These are phyloP conservation scores for Drosophila jambulina DNA, from an alignment of 1,140 invertebrate genomes.

Conservation along the genomic window DNA sequence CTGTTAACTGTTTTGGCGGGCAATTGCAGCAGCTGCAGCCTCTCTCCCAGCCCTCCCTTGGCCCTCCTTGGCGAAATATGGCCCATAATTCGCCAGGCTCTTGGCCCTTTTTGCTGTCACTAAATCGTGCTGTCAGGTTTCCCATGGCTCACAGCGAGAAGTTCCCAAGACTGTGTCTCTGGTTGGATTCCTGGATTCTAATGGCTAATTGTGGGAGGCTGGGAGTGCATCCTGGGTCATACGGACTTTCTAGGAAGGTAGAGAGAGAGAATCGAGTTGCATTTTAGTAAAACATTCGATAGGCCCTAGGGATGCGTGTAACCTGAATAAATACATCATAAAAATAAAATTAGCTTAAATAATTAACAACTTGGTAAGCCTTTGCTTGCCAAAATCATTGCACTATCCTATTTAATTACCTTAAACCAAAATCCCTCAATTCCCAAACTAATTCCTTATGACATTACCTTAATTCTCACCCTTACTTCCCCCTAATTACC, in stretches of 20 bases:
- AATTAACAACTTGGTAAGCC: neutral
- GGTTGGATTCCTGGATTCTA: slow-evolving; percentile 15
- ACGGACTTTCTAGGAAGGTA: neutral
- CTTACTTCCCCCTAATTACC: neutral
- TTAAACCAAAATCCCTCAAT: neutral
- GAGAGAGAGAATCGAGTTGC: too few relatives aligned
- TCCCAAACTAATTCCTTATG: neutral
- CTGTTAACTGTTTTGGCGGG: slow-evolving; percentile 37
- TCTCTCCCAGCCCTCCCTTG: neutral
- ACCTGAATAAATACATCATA: neutral
- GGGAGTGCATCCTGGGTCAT: neutral
- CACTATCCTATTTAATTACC: neutral
- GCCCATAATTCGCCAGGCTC: slow-evolving; percentile 31
- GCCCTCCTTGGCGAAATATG: slow-evolving; percentile 26
- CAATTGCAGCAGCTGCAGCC: slow-evolving; percentile 49
- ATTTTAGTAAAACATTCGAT: neutral
- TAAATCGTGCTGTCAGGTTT: slow-evolving; percentile 51
- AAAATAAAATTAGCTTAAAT: neutral
- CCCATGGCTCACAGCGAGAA: slow-evolving; percentile 14
- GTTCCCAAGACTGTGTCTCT: slow-evolving; percentile 37
- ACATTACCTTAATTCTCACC: neutral
- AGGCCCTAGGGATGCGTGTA: neutral
- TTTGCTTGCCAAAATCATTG: neutral
- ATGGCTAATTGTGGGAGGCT: slow-evolving; percentile 9
- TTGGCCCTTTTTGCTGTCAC: slow-evolving; percentile 43